Percentiles rank a stretch among this genome's conserved stretches.
These are phyloP conservation scores for Phacellophora camtschatica DNA, from an alignment of 30 jellyfish, hydroid and myxozoan species.

Conservation along the genomic window DNA sequence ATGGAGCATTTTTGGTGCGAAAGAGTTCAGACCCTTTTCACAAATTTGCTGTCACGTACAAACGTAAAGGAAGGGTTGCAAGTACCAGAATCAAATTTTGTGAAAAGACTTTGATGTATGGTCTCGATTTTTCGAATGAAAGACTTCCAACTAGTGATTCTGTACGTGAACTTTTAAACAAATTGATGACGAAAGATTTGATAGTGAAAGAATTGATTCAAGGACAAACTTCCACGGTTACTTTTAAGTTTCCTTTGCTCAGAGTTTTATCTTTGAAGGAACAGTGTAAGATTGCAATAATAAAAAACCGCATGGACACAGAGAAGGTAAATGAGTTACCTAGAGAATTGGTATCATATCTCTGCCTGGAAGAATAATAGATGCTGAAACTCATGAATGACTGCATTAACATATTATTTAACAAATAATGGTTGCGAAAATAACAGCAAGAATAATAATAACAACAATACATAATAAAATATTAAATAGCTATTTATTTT, in stretches of 20 bases:
- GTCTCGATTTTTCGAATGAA: constrained; percentile 31
- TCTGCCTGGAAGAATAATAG: too few relatives aligned
- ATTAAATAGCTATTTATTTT: too few relatives aligned
- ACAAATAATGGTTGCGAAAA: too few relatives aligned
- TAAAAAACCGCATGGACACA: too few relatives aligned
- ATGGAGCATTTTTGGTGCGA: constrained; percentile 43
- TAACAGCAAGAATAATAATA: too few relatives aligned
- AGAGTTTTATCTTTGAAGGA: constrained; percentile 27
- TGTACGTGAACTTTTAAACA: constrained; percentile 8
- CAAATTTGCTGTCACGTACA: constrained; percentile 38
- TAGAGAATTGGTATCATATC: too few relatives aligned
- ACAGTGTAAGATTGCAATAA: constrained; percentile 3
- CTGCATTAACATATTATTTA: too few relatives aligned
- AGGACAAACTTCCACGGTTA: background rate
- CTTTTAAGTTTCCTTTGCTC: constrained; percentile 7
- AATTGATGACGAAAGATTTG: background rate
- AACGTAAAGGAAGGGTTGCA: constrained; percentile 36
- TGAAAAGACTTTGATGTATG: background rate
- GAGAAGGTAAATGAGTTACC: too few relatives aligned
- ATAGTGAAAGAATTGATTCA: background rate
- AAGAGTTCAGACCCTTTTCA: constrained; percentile 32
- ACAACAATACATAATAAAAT: too few relatives aligned
- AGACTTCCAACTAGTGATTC: constrained; percentile 14
- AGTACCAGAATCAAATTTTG: constrained; percentile 14
- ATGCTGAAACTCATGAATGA: too few relatives aligned